Base-by-base conservation (phyloP, 2,797 vertebrate genomes). In the Alcedo atthis region DNA sequence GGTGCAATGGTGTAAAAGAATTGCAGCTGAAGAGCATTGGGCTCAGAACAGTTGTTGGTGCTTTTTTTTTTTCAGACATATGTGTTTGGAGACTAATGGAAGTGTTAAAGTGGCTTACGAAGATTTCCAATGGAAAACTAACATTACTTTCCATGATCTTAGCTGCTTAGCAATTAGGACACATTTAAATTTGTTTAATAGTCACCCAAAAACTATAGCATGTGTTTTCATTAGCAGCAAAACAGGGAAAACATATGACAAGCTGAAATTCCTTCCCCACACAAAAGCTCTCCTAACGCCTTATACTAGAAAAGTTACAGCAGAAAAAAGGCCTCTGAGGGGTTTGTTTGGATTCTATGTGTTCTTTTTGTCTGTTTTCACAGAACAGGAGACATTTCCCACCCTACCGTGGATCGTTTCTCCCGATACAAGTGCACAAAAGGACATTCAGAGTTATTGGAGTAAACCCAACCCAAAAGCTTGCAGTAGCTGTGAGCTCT, bases 101-200 rank as follows among this genome's bases (percentile, higher is more conserved):
- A 90, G 75, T 3, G 10, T 86, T 82, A 82, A 33, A 77, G 30
- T 51, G 15, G 8, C 54, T 69, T 69, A 8, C 48, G 53, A 84
- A 69, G 66, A 71, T 71, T 91, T 96, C 73, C 63, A 84, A 11
- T 21, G 70, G 77, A 81, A 92, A 89, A 84, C n/a, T 63, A 87
- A 81, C 59, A 20, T 20, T 78, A 45, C n/a, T 79, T 91, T 33
- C 9, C 78, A n/a, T 71, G 70, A 71, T 66, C 49, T 85, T 59
- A 87, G 40, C 10, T 78, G 37, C 33, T 82, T 40, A 40, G 10
- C 45, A 81, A 87, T 73, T 45, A 75, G 71, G 54, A 66, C 46
- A 75, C 51, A 59, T 77, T 63, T 85, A 67, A 66, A 92, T 81
- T 51, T 74, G 24, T 70, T 79, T 63, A 45, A 86, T 51, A 63